phyloP scores from a whole-genome alignment of 2,113 vertebrate species.

The Vanacampus margaritifer region DNA sequence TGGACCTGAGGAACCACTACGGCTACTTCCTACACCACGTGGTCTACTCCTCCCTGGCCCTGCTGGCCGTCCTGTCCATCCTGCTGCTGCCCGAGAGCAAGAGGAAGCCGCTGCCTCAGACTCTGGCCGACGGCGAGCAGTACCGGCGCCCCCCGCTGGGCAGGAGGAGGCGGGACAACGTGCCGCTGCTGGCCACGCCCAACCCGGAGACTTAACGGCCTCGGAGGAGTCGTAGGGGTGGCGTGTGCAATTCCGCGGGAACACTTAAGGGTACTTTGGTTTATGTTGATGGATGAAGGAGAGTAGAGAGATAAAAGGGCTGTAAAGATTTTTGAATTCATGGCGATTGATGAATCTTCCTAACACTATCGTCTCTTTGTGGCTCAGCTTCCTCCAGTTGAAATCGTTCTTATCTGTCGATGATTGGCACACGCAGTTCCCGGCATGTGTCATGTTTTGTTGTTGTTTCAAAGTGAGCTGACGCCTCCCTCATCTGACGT shows the following conservation, averaged over 20 bases:
- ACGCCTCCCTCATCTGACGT: not conserved
- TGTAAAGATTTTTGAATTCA: constrained; percentile 2
- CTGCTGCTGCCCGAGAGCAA: constrained; percentile 88
- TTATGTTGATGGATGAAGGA: constrained; percentile 20
- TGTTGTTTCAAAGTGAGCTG: not conserved
- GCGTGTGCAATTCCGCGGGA: constrained; percentile 6
- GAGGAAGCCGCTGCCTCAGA: constrained; percentile 84
- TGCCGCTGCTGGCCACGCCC: constrained; percentile 83
- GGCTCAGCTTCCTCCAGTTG: constrained; percentile 11
- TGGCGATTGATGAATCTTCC: constrained; percentile 21
- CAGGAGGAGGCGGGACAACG: constrained; percentile 78
- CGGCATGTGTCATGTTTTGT: not conserved
- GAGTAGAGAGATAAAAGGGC: constrained; percentile 25
- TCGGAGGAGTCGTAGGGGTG: not conserved
- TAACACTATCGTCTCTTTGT: constrained; percentile 38
- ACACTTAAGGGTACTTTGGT: constrained; percentile 12
- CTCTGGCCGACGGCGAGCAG: constrained; percentile 81
- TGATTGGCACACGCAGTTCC: not conserved
- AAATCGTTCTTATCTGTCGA: constrained; percentile 7
- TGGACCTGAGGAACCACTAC: constrained; percentile 83
- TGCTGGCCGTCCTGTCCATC: constrained; percentile 86
- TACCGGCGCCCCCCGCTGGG: constrained; percentile 81
- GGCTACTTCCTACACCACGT: constrained; percentile 89
- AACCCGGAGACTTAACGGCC: constrained; percentile 74
- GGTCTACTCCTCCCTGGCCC: constrained; percentile 82